Conservation (phyloP, 1,140 invertebrate species). For the Apis cerana region DNA sequence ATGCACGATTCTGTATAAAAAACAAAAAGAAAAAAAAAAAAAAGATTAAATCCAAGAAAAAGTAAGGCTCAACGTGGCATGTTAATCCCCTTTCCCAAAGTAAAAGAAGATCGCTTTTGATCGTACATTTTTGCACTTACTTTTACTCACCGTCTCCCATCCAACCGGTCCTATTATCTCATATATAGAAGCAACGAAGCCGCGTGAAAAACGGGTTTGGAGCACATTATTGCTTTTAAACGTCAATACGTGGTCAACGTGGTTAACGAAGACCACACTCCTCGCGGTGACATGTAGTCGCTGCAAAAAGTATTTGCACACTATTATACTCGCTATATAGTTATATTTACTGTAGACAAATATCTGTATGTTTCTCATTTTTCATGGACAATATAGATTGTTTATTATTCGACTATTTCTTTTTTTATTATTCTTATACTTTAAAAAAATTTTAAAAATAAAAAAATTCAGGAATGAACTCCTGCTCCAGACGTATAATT, state of each 20-base stretch:
- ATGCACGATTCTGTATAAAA: slow-evolving; percentile 10
- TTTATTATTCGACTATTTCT: too few species aligned
- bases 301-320: too few species aligned
- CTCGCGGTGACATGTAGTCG: neutral
- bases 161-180: slow-evolving; percentile 55
- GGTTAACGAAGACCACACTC: neutral
- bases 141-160: slow-evolving; percentile 46
- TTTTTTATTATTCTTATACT: too few species aligned
- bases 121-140: slow-evolving; percentile 41
- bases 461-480: too few species aligned
- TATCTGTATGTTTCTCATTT: too few species aligned
- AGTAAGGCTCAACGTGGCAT: slow-evolving; percentile 13
- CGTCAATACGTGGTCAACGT: slow-evolving; percentile 10
- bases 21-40: neutral
- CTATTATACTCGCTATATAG: too few species aligned
- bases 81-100: slow-evolving; percentile 2
- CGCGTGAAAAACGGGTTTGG: slow-evolving; percentile 43
- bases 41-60: neutral
- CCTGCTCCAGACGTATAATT: too few species aligned
- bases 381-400: too few species aligned
- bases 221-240: slow-evolving; percentile 55
- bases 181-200: slow-evolving; percentile 48
- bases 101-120: slow-evolving; percentile 30
- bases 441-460: too few species aligned
- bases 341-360: too few species aligned